Evolutionary conservation across 2,797 vertebrate genomes (phyloP).

Genomic region (Chloroceryle amazona): DNA sequence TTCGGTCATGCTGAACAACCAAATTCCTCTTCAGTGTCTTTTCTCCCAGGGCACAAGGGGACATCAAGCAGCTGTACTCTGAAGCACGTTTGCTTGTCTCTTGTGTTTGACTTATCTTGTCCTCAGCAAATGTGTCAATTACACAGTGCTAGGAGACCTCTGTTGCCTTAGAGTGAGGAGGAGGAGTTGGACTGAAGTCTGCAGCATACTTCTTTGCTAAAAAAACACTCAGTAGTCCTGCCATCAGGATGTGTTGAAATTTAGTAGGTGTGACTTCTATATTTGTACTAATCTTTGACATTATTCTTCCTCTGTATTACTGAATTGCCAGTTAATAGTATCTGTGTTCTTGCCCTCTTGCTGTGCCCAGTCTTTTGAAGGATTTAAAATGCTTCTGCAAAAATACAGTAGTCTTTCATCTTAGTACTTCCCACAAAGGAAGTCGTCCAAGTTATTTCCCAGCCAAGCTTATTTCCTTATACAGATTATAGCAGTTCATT

Average conservation of each 20-base stretch:
- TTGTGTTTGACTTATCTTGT: not conserved
- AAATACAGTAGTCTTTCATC: constrained; percentile 61
- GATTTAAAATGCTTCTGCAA: constrained; percentile 41
- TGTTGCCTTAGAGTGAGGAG: not conserved
- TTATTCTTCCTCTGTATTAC: not conserved
- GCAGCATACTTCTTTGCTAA: not conserved
- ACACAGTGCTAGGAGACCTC: not conserved
- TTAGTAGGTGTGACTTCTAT: not conserved
- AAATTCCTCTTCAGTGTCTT: not conserved
- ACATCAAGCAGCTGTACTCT: not conserved
- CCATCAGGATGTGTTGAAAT: not conserved
- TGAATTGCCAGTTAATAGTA: constrained; percentile 7
- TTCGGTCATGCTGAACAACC: not conserved
- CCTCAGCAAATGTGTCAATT: not conserved
- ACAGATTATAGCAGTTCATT: constrained; percentile 67
- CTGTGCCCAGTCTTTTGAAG: constrained; percentile 48
- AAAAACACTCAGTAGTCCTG: not conserved
- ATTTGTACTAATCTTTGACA: constrained; percentile 38
- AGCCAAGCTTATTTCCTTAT: constrained; percentile 63
- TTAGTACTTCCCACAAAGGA: constrained; percentile 53
- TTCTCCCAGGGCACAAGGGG: not conserved
- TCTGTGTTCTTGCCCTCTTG: constrained; percentile 30
- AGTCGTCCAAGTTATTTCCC: constrained; percentile 61
- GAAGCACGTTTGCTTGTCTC: not conserved
- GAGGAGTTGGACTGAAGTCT: not conserved